These are phyloP conservation scores for Reticulitermes lucifugus DNA, from an alignment of 2,888 invertebrate genomes.

Conservation along the genomic window DNA sequence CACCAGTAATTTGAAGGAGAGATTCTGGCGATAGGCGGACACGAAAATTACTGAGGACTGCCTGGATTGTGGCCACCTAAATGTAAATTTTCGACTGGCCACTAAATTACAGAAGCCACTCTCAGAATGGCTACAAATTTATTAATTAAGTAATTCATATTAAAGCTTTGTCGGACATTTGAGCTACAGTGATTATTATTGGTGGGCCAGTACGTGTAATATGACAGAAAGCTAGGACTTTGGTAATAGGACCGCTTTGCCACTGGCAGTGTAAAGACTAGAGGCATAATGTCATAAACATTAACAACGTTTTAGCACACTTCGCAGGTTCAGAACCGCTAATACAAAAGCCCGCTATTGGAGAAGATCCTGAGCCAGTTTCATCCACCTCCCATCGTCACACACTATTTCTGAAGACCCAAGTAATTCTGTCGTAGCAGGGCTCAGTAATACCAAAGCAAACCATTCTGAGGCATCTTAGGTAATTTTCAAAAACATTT, in stretches of 20 bases:
- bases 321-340: too few relatives aligned
- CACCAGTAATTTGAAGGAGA: not conserved
- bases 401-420: too few relatives aligned
- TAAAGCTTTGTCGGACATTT: not conserved
- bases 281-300: too few relatives aligned
- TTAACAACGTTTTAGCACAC: too few relatives aligned
- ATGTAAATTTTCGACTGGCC: not conserved
- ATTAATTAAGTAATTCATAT: not conserved
- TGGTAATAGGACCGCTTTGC: not conserved
- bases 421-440: too few relatives aligned
- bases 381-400: too few relatives aligned
- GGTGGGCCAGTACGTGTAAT: not conserved
- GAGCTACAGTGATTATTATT: not conserved
- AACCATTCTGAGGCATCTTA: too few relatives aligned
- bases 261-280: not conserved
- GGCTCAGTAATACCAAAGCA: too few relatives aligned
- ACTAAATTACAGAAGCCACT: not conserved
- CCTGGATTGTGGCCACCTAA: not conserved
- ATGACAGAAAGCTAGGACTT: not conserved
- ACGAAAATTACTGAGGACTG: too few relatives aligned
- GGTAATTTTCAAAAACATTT: too few relatives aligned
- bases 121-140: not conserved
- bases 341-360: too few relatives aligned
- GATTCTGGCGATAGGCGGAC: not conserved
- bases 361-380: too few relatives aligned